Base-by-base conservation (phyloP, 1,140 invertebrate genomes). In the Vanessa atalanta region DNA sequence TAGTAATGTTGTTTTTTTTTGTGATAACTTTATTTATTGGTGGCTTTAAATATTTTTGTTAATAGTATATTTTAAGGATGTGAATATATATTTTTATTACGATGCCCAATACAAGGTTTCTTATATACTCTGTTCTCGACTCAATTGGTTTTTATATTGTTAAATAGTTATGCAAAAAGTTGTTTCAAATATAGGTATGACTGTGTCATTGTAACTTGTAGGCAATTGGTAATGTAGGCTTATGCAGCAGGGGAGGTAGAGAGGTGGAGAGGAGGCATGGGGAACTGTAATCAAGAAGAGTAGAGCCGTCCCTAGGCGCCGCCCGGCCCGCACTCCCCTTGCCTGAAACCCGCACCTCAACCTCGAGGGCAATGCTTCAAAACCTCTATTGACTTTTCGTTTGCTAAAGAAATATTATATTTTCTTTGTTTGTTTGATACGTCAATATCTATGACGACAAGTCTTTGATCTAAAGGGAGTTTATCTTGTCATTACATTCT, bases 201-300 rank as follows among this genome's bases (percentile, higher is more conserved):
- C 51, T 75, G 47, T 63, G 63, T 75, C 70, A 76, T 74, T 74
- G 72, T 74, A 72, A 85, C 79, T 82, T 84, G 80, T 81, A 79
- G 75, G 81, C 82, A 74, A 73, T 78, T 78, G 83, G 81, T 81
- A 84, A 82, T 83, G 82, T 82, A 86, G 83, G 82, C 83, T 86
- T 84, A 84, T 82, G 84, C 83, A 85, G 79, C 78, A 74, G 81
- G 78, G 81, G 73, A 63, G 72, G 77, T 73, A 79, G 65, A 65
- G 73, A 75, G 74, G 81, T 75, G 70, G 68, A 51, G 64, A 79
- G 77, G 77, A 69, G 83, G 66, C 73, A 71, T 70, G 73, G 85
- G 88, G 80, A 79, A 78, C 83, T 87, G 91, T 93, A 93, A 93
- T 93, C 93, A 93, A 93, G 92, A 90, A 93, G 93, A 93, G 93